A percentile compares a stretch with the other conserved stretches of the same genome.
Conservation (phyloP, 2,797 vertebrate genomes). For the Aeoliscus strigatus region DNA sequence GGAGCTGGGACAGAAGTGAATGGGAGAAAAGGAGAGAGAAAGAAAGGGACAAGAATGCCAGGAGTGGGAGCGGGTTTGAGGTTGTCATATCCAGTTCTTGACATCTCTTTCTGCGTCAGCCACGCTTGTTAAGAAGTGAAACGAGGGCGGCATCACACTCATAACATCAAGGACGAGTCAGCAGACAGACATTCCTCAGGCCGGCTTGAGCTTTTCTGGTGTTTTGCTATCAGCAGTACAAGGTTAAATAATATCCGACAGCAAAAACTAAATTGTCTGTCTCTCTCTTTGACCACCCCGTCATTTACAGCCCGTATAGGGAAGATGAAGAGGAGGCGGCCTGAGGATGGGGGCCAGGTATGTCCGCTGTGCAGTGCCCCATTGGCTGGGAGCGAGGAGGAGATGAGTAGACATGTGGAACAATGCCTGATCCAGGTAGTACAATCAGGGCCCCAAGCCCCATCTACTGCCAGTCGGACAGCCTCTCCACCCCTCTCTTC, state of each 20-base stretch:
- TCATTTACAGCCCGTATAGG: slow-evolving; percentile 91
- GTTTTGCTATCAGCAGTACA: slow-evolving; percentile 5
- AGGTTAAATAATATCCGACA: background rate
- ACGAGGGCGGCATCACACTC: background rate
- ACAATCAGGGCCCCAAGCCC: slow-evolving; percentile 51
- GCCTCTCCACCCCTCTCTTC: slow-evolving; percentile 60
- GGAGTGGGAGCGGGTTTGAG: slow-evolving; percentile 7
- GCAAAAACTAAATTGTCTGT: slow-evolving; percentile 1
- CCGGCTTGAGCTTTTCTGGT: background rate
- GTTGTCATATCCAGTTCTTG: slow-evolving; percentile 6
- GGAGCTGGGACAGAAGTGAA: slow-evolving; percentile 15
- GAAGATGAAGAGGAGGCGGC: slow-evolving; percentile 99
- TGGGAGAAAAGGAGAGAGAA: background rate
- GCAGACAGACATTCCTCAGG: background rate
- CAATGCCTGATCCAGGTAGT: slow-evolving; percentile 99
- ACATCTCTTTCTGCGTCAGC: slow-evolving; percentile 11
- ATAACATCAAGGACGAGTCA: background rate
- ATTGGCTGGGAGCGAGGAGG: slow-evolving; percentile 98
- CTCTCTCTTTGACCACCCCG: slow-evolving; percentile 1
- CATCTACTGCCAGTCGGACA: slow-evolving; percentile 42
- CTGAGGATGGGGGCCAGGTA: slow-evolving; percentile 99
- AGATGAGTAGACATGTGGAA: slow-evolving; percentile 99
- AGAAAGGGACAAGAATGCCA: slow-evolving; percentile 2
- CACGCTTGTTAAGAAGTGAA: slow-evolving; percentile 2
- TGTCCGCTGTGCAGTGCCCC: slow-evolving; percentile 98